Evolutionary conservation across 2,797 vertebrate genomes (phyloP), one percentile per base, ranked within the genome.

Genomic region (Danio kyathit): DNA sequence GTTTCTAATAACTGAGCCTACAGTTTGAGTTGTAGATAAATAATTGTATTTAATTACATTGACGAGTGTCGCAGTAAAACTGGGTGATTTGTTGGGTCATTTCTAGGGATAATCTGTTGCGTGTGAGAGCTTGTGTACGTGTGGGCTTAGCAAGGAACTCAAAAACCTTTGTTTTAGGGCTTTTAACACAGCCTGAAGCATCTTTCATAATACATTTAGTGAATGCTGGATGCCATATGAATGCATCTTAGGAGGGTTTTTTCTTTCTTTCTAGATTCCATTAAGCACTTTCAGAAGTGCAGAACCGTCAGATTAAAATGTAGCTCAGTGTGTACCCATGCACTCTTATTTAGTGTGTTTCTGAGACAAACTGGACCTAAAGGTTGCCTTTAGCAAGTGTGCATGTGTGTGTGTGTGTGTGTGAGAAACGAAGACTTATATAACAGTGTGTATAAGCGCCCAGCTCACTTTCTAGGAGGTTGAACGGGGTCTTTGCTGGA

Each of bases 221-320:
- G 19, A 65, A 80, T 64, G 65, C 71, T 61, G 56, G 44, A 63
- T 44, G 49, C 49, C 49, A 49, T 17, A 61, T 61, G 13, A 54
- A 72, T 60, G 17, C 44, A 60, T 41, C 61, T 49, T 48, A 61
- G 17, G 17, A 12, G 16, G 14, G 14, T 13, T 63, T 54, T 59
- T 49, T 59, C 21, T 41, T 49, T 21, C 13, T 38, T 52, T 69
- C 11, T 70, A 70, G 48, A 70, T 57, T 79, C 44, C 41, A 74
- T 60, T 52, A 74, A 69, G 72, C 65, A n/a, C 73, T 79, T 83
- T 83, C 40, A 59, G 29, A n/a, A 72, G 59, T 64, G 69, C 74
- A 66, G 46, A 76, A 21, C 71, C 61, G 64, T 79, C 57, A 1
- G 46, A 74, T 64, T 44, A 49, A 67, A 40, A 75, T 56, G 46